Conservation (phyloP, 2,113 vertebrate genomes). For the Cervus canadensis region DNA sequence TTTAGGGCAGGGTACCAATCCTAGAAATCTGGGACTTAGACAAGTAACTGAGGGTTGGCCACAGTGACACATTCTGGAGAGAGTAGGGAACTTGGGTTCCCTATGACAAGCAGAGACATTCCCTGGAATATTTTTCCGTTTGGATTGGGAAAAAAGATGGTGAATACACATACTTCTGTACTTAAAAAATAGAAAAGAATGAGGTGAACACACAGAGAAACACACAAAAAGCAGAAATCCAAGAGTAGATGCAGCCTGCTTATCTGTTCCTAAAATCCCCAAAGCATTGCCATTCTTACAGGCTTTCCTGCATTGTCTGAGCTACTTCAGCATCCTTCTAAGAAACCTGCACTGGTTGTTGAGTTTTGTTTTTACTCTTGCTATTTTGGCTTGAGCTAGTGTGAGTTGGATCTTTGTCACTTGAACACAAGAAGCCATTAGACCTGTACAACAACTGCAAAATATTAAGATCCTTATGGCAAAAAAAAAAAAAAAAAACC, state of each 20-base stretch:
- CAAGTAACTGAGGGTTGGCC: neutral
- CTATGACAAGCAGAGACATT: neutral
- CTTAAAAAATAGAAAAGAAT: neutral
- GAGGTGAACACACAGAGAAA: neutral
- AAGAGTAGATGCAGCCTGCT: too few species aligned
- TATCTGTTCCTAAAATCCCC: too few species aligned
- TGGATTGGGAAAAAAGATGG: neutral
- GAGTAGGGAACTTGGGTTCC: neutral
- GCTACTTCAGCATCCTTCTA: neutral
- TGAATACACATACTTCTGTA: neutral
- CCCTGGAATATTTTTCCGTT: neutral
- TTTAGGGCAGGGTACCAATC: neutral
- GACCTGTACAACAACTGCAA: neutral
- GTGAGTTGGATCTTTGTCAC: conserved; percentile 28
- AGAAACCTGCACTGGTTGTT: neutral
- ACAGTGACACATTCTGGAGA: neutral
- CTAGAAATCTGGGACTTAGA: neutral
- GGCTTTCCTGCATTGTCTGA: neutral
- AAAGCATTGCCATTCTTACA: neutral
- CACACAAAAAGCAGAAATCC: neutral
- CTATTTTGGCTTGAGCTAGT: conserved; percentile 21
- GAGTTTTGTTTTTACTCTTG: neutral
- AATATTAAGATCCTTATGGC: conserved; percentile 1
- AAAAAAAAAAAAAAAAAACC: conserved; percentile 41
- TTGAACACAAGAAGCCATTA: conserved; percentile 16